A percentile compares a stretch with the other conserved stretches of the same genome.
Evolutionary conservation across 2,888 invertebrate species (phyloP).

Genomic region (Crepidodera aurea): DNA sequence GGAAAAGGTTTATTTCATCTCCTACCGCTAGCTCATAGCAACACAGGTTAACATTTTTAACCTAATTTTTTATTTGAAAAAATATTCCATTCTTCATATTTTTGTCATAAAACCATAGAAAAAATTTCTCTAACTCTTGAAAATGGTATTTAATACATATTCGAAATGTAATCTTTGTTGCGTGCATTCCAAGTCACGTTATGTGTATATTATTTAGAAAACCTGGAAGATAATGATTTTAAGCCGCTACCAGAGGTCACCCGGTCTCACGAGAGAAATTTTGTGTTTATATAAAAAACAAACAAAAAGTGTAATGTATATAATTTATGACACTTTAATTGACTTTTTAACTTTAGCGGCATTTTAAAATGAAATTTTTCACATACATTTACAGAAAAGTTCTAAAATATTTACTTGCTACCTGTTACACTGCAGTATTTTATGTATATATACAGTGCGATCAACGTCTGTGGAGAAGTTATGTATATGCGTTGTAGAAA

Average conservation of each 20-base stretch:
- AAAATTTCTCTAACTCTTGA: not conserved
- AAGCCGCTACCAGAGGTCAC: constrained; percentile 1
- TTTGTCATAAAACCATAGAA: not conserved
- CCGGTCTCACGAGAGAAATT: not conserved
- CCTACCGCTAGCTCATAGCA: no score
- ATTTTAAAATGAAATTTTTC: no score
- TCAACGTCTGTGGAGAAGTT: no score
- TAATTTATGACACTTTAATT: not conserved
- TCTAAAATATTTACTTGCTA: no score
- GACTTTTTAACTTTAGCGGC: not conserved
- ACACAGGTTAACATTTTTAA: no score
- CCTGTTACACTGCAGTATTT: no score
- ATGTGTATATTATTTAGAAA: constrained; percentile 5
- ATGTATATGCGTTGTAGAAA: no score
- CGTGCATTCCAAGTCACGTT: constrained; percentile 6
- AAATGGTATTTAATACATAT: not conserved
- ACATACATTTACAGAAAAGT: no score
- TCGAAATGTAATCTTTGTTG: constrained; percentile 3
- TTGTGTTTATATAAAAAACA: not conserved
- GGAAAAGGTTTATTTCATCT: no score
- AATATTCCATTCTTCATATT: no score
- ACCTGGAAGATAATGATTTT: constrained; percentile 5
- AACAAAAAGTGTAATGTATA: not conserved
- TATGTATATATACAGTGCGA: no score
- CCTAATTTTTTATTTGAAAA: no score